phyloP scores from a whole-genome alignment of 2,113 vertebrate species.

The Oxygymnocypris stewartii region DNA sequence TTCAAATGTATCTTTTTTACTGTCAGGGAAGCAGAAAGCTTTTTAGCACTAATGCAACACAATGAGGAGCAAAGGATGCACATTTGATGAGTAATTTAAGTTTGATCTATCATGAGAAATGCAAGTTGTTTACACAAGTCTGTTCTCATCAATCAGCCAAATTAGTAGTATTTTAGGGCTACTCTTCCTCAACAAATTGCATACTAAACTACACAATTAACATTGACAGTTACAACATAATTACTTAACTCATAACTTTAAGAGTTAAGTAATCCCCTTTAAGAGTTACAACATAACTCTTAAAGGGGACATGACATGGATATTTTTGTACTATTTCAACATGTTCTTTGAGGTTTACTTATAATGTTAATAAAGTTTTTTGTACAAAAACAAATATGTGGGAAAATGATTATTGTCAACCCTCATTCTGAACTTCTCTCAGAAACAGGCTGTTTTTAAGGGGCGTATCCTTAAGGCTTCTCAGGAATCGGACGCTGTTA shows the following conservation, averaged over 20 bases:
- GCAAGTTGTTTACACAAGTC: background rate
- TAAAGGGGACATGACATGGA: background rate
- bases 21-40: background rate
- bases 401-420: too few species aligned
- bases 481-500: too few species aligned
- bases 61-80: background rate
- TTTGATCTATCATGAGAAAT: background rate
- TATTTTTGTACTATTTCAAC: too few species aligned
- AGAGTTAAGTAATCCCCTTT: too few species aligned
- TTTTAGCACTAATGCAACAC: constrained; percentile 10
- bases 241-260: too few species aligned
- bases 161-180: background rate
- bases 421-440: too few species aligned
- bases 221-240: background rate
- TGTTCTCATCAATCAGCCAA: background rate
- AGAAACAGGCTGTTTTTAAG: too few species aligned
- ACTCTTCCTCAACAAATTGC: background rate
- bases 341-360: too few species aligned
- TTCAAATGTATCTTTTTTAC: background rate
- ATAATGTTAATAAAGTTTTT: too few species aligned
- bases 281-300: background rate
- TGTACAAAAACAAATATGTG: too few species aligned
- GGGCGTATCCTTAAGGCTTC: too few species aligned
- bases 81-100: background rate
- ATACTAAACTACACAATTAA: background rate